Percentiles rank a stretch among this genome's conserved stretches.
These are phyloP conservation scores for Lates calcarifer DNA, from an alignment of 2,113 vertebrate species.

Conservation along the genomic window DNA sequence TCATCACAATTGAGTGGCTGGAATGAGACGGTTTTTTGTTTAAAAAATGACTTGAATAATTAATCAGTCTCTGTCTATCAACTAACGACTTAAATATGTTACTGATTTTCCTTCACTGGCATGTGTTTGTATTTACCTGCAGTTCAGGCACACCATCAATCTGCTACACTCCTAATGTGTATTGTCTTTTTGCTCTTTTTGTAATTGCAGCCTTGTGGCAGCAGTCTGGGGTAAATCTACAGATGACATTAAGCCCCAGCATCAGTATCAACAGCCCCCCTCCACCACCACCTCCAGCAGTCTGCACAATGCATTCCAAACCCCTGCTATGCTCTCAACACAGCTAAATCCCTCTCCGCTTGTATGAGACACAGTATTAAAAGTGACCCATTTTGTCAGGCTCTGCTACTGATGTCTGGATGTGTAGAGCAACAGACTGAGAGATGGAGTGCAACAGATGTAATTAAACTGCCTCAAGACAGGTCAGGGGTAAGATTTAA, in stretches of 20 bases:
- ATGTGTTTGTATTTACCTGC: neutral
- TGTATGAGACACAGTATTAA: conserved; percentile 69
- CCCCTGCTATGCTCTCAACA: conserved; percentile 46
- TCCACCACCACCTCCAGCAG: conserved; percentile 14
- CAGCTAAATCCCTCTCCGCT: conserved; percentile 68
- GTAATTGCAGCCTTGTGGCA: conserved; percentile 2
- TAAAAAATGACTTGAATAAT: neutral
- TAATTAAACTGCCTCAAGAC: conserved; percentile 53
- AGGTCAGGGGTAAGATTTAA: conserved; percentile 26
- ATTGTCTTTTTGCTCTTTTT: conserved; percentile 2
- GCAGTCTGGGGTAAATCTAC: conserved; percentile 28
- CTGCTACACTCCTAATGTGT: neutral
- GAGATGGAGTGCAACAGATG: conserved; percentile 26
- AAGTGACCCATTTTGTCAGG: conserved; percentile 77
- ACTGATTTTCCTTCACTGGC: neutral
- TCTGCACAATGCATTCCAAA: conserved; percentile 56
- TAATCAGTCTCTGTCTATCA: neutral
- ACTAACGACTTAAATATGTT: neutral
- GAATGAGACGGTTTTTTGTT: neutral
- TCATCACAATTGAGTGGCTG: neutral
- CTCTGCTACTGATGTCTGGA: conserved; percentile 40
- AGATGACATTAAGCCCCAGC: conserved; percentile 48
- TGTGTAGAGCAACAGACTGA: conserved; percentile 9
- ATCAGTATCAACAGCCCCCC: conserved; percentile 42
- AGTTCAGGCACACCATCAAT: neutral